Conservation (phyloP, 2,113 vertebrate genomes). For the Heterotis niloticus region DNA sequence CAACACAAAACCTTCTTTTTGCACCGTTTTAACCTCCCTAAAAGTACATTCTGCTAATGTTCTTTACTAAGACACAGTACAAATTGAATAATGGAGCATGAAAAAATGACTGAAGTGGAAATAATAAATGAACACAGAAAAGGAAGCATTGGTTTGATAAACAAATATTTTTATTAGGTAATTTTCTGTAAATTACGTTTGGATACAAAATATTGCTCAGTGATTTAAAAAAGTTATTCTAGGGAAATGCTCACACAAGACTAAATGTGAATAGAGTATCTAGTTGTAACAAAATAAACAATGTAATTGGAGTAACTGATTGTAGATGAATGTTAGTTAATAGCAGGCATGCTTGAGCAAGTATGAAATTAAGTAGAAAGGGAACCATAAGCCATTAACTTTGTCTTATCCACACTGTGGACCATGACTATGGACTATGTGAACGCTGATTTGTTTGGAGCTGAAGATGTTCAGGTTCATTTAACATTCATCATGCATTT, state of each 20-base stretch:
- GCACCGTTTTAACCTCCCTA: background rate
- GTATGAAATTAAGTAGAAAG: slow-evolving; percentile 15
- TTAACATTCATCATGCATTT: background rate
- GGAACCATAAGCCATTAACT: background rate
- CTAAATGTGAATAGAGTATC: background rate
- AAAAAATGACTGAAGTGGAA: slow-evolving; percentile 5
- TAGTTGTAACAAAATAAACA: background rate
- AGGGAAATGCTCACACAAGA: background rate
- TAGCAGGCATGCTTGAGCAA: background rate
- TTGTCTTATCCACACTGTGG: background rate
- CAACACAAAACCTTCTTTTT: slow-evolving; percentile 6
- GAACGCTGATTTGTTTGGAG: background rate
- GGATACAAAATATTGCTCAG: background rate
- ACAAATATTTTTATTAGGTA: slow-evolving; percentile 19
- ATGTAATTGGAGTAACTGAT: background rate
- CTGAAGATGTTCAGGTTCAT: background rate
- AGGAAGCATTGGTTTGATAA: background rate
- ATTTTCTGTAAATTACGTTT: slow-evolving; percentile 10
- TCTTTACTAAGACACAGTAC: background rate
- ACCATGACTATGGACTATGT: background rate
- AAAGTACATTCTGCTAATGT: background rate
- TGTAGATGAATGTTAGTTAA: background rate
- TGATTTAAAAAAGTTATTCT: slow-evolving; percentile 8
- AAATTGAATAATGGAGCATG: slow-evolving; percentile 6
- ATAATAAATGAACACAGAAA: background rate